Percentiles rank a stretch among this genome's conserved stretches.
These are phyloP conservation scores for Urocitellus parryii DNA, from an alignment of 2,113 vertebrate species.

Conservation along the genomic window DNA sequence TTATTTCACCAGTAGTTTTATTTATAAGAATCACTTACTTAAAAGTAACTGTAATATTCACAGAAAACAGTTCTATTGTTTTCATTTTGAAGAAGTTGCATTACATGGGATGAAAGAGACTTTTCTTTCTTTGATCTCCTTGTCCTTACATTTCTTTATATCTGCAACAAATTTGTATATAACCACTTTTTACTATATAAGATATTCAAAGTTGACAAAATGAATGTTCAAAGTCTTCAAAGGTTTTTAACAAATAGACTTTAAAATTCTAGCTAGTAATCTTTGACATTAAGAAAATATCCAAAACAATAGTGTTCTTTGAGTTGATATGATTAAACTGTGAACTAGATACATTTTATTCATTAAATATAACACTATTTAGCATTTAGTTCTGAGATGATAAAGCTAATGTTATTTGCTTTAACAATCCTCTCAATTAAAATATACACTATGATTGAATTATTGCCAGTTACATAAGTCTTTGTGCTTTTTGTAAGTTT, in stretches of 20 bases:
- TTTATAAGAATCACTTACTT: conserved; percentile 5
- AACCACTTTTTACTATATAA: neutral
- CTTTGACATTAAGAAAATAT: conserved; percentile 39
- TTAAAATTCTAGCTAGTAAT: neutral
- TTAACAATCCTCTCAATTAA: conserved; percentile 19
- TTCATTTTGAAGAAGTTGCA: neutral
- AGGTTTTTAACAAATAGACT: neutral
- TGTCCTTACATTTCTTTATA: neutral
- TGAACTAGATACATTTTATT: conserved; percentile 54
- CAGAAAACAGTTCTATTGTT: neutral
- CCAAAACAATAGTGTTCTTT: conserved; percentile 13
- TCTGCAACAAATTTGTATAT: neutral
- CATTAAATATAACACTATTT: conserved; percentile 43
- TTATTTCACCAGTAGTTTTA: conserved; percentile 42
- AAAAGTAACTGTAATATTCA: conserved; percentile 10
- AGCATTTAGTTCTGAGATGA: conserved; percentile 16
- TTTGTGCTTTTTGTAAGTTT: conserved; percentile 31
- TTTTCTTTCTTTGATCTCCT: neutral
- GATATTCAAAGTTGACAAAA: neutral
- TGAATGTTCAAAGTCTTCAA: neutral
- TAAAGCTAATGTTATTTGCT: neutral
- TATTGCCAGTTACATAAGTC: neutral
- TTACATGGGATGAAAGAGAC: neutral
- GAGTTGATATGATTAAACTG: neutral
- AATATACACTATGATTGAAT: neutral